A percentile compares a stretch with the other conserved stretches of the same genome.
Conservation (phyloP, 2,113 vertebrate species). For the Peucedramus taeniatus region DNA sequence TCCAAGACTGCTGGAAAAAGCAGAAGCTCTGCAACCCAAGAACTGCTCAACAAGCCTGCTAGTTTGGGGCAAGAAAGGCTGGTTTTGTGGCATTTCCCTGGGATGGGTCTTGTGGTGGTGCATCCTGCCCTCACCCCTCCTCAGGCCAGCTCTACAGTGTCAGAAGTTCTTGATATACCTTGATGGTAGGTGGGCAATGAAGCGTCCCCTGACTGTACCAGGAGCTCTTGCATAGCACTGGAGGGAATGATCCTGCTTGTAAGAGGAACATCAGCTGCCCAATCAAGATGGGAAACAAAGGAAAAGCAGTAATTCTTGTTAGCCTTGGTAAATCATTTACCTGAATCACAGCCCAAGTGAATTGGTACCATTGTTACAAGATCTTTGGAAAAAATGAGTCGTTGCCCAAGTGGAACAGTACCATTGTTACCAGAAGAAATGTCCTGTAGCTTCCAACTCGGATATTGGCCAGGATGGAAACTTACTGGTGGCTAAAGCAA, state of each 20-base stretch:
- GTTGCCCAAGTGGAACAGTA: neutral
- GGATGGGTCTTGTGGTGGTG: neutral
- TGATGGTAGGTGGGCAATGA: neutral
- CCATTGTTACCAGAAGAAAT: neutral
- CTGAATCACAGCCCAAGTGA: neutral
- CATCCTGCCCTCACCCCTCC: neutral
- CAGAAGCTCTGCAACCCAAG: neutral
- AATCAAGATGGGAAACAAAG: neutral
- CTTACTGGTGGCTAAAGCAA: neutral
- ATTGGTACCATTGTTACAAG: neutral
- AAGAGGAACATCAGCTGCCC: neutral
- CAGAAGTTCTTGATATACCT: neutral
- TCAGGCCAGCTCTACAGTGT: neutral
- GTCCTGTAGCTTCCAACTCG: neutral
- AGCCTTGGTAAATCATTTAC: slow-evolving; percentile 9
- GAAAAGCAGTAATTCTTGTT: neutral
- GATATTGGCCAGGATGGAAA: neutral
- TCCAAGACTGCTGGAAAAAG: neutral
- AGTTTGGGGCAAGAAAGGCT: neutral
- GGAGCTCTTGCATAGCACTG: neutral
- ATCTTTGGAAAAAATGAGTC: neutral
- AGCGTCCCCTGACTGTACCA: neutral
- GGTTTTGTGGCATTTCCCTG: neutral
- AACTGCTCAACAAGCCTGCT: neutral
- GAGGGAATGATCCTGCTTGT: neutral